A percentile compares a stretch with the other conserved stretches of the same genome.
phyloP scores from a whole-genome alignment of 2,888 invertebrate genomes.

The Halictus ligatus region DNA sequence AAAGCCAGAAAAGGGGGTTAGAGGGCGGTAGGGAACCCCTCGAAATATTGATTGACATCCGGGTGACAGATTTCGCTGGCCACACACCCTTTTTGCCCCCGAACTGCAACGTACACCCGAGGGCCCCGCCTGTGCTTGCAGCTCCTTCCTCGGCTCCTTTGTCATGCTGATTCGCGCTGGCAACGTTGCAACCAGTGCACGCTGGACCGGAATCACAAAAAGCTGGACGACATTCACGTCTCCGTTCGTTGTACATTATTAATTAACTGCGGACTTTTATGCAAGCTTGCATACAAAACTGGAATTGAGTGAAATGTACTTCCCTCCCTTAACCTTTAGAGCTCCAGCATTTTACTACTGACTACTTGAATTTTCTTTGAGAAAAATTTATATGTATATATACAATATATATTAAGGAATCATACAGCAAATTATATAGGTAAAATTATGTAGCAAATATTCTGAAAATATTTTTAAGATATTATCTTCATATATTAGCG shows the following conservation, averaged over 20 bases:
- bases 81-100: conserved; percentile 74
- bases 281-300: neutral
- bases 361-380: too few relatives aligned
- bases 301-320: too few relatives aligned
- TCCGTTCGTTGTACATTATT: neutral
- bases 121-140: neutral
- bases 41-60: conserved; percentile 83
- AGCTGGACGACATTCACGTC: neutral
- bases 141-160: conserved; percentile 72
- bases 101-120: conserved; percentile 71
- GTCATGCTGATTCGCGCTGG: conserved; percentile 81
- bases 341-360: too few relatives aligned
- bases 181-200: conserved; percentile 71
- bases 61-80: conserved; percentile 83
- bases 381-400: too few relatives aligned
- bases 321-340: too few relatives aligned
- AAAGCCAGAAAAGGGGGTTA: conserved; percentile 63
- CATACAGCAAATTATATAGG: too few relatives aligned
- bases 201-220: neutral
- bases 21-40: conserved; percentile 74
- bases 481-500: too few relatives aligned
- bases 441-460: too few relatives aligned
- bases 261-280: neutral
- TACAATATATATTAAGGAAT: too few relatives aligned
- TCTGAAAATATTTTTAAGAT: too few relatives aligned